Base-by-base conservation (phyloP, 2,888 invertebrate species). In the Unio pictorum region DNA sequence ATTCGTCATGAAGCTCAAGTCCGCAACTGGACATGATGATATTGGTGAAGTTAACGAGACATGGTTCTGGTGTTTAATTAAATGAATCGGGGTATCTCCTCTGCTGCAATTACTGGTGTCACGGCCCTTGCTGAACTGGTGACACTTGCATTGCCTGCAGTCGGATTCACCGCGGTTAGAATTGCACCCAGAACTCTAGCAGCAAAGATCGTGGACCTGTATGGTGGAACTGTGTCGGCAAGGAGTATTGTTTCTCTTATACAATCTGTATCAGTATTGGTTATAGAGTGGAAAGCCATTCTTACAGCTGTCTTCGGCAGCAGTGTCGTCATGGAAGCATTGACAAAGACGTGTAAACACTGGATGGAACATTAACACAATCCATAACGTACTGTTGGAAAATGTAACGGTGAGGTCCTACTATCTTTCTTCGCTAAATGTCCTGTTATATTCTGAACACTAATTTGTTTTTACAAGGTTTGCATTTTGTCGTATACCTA, bases 201-300 rank as follows among this genome's bases (percentile, higher is more conserved):
- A 11, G 64, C 64, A 3, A 55, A 20, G 18, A 55, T 64, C 17
- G 56, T 55, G 64, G 11, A 28, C 8, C 26, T 64, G 3, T 55
- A 64, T 55, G 64, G 56, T 1, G 64, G 63, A 20, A n/a, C 45
- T 26, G 63, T 63, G n/a, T 23, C 34, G 15, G 63, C 63, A 6
- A 55, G 63, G 3, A 54, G 23, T 18, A 15, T 55, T 54, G 45
- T 63, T 15, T 54, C 63, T 15, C n/a, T 23, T 23, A 17, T 63
- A 1, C 63, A 63, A 54, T 63, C 63, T 1, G 54, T 63, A 55
- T 28, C 28, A 5, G 64, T 8, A 28, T 55, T 56, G 7, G 55
- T 56, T 15, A 15, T 64, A 1, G 28, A 56, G 26, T 64, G 64
- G 56, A 55, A n/a, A 11, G 17, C 55, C 7, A 55, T 64, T 26